These are phyloP conservation scores for Trichopoda pennipes DNA, from an alignment of 2,888 invertebrate species.

Conservation along the genomic window DNA sequence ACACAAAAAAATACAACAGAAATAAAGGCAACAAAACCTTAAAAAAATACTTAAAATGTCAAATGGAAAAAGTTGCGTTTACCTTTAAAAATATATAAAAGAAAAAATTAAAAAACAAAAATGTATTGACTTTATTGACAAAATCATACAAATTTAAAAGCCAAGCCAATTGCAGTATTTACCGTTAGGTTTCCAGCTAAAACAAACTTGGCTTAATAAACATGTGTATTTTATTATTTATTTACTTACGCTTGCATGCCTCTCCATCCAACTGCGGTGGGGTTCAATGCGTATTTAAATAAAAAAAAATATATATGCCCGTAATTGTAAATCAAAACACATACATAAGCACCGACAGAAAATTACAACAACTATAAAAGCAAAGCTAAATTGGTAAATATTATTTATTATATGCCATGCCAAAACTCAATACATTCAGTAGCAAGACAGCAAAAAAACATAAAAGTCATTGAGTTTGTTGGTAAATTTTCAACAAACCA, in stretches of 20 bases:
- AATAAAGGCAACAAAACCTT: slow-evolving; percentile 53
- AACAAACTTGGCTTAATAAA: slow-evolving; percentile 43
- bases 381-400: slow-evolving; percentile 37
- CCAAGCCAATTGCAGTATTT: slow-evolving; percentile 78
- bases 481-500: slow-evolving; percentile 7
- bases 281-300: slow-evolving; percentile 14
- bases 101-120: neutral
- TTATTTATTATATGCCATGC: slow-evolving; percentile 35
- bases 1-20: slow-evolving; percentile 65
- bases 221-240: slow-evolving; percentile 20
- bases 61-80: slow-evolving; percentile 24
- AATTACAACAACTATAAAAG: slow-evolving; percentile 5
- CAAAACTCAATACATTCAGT: neutral
- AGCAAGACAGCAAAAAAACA: no score
- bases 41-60: slow-evolving; percentile 28
- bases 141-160: slow-evolving; percentile 51
- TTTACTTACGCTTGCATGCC: neutral
- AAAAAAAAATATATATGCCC: neutral
- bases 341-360: slow-evolving; percentile 10
- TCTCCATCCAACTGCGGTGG: neutral
- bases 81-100: slow-evolving; percentile 20
- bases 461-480: slow-evolving; percentile 22
- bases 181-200: slow-evolving; percentile 75
- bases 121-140: slow-evolving; percentile 2
- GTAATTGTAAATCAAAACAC: slow-evolving; percentile 49